Percentiles rank a stretch among this genome's conserved stretches.
Conservation (phyloP, 1,140 invertebrate species). For the Araneus ventricosus region DNA sequence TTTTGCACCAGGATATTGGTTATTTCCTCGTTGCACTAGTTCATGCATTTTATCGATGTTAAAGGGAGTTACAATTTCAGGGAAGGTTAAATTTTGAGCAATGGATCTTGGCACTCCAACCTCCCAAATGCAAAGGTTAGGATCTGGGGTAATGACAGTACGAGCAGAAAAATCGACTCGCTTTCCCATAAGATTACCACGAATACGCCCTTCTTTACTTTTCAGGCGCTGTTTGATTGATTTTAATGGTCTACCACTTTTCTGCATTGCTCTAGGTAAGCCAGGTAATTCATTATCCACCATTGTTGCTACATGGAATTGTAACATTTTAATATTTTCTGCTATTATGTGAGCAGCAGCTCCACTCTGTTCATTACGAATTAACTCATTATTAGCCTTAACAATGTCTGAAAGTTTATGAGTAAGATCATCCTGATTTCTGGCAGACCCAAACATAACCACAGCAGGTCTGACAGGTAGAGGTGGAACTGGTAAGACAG, state of each 20-base stretch:
- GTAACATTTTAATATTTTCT: constrained; percentile 98
- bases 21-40: constrained; percentile 96
- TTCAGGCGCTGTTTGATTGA: constrained; percentile 92
- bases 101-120: constrained; percentile 99
- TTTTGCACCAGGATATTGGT: constrained; percentile 99
- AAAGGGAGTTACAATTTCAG: constrained; percentile 99
- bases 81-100: constrained; percentile 99
- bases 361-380: constrained; percentile 96
- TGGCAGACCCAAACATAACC: constrained; percentile 98
- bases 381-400: constrained; percentile 98
- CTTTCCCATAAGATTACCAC: constrained; percentile 99
- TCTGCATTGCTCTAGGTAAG: constrained; percentile 97
- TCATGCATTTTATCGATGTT: constrained; percentile 99
- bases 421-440: constrained; percentile 99
- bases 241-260: constrained; percentile 98
- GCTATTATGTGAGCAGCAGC: constrained; percentile 97
- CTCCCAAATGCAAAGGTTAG: constrained; percentile 98
- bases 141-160: constrained; percentile 99
- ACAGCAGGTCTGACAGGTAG: constrained; percentile 95
- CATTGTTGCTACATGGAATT: constrained; percentile 98
- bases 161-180: constrained; percentile 99
- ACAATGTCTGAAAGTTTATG: constrained; percentile 99
- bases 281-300: constrained; percentile 99
- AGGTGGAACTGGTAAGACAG: constrained; percentile 98
- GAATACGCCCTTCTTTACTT: constrained; percentile 97